Evolutionary conservation across 2,888 invertebrate genomes (phyloP).

Genomic region (Lottia scabra): DNA sequence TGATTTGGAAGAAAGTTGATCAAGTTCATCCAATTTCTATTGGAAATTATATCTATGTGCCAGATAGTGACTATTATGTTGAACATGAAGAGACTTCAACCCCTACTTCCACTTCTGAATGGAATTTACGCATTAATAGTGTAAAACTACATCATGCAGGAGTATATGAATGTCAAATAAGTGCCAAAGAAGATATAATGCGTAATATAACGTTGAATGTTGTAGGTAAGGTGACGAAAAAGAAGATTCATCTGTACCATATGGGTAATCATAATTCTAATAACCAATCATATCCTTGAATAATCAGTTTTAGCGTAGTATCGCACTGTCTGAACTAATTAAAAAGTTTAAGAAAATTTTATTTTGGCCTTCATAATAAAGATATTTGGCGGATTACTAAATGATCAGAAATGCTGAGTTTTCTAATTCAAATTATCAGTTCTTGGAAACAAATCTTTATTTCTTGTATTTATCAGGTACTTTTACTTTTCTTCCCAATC

Average conservation of each 20-base stretch:
- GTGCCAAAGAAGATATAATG: slow-evolving; percentile 47
- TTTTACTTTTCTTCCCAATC: too few relatives aligned
- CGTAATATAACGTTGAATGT: slow-evolving; percentile 47
- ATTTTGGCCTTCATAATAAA: too few relatives aligned
- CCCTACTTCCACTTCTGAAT: slow-evolving; percentile 27
- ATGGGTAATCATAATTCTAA: background rate
- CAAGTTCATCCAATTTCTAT: slow-evolving; percentile 44
- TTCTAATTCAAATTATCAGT: too few relatives aligned
- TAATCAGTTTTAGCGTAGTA: too few relatives aligned
- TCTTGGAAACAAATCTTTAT: too few relatives aligned
- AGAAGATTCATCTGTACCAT: background rate
- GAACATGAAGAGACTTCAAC: slow-evolving; percentile 7
- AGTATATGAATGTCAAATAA: slow-evolving; percentile 53
- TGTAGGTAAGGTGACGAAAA: slow-evolving; percentile 33
- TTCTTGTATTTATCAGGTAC: too few relatives aligned
- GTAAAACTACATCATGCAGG: slow-evolving; percentile 48
- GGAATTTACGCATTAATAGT: slow-evolving; percentile 49
- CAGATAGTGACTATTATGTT: slow-evolving; percentile 32
- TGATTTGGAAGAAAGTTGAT: slow-evolving; percentile 51
- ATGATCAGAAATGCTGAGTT: too few relatives aligned
- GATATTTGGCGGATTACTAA: too few relatives aligned
- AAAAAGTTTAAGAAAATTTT: too few relatives aligned
- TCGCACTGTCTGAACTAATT: too few relatives aligned
- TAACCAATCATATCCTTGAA: too few relatives aligned
- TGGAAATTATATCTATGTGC: slow-evolving; percentile 47